A percentile compares a stretch with the other conserved stretches of the same genome.
phyloP scores from a whole-genome alignment of 2,113 vertebrate species.

The Pollachius pollachius region DNA sequence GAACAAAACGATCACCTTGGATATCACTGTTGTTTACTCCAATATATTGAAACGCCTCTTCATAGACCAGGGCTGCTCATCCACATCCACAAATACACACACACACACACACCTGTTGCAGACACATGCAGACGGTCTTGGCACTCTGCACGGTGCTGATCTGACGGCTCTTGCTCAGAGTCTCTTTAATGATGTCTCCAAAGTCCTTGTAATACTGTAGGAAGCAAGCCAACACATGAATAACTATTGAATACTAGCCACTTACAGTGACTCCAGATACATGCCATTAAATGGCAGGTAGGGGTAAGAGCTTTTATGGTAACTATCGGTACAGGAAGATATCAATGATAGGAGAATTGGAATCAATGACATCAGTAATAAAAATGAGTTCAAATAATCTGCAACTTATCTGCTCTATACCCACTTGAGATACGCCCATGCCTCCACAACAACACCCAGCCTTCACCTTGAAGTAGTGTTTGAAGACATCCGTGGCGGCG shows the following conservation, averaged over 20 bases:
- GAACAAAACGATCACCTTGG: no score
- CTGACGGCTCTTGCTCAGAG: slow-evolving; percentile 74
- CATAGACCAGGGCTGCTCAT: no score
- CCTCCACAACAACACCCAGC: not conserved
- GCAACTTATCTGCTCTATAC: no score
- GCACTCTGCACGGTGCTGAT: slow-evolving; percentile 80
- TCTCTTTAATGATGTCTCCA: slow-evolving; percentile 91
- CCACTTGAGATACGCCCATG: not conserved
- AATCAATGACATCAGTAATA: no score
- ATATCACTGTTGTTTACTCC: no score
- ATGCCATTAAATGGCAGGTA: no score
- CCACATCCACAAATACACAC: not conserved
- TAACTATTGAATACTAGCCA: no score
- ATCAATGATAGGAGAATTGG: no score
- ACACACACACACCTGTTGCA: slow-evolving; percentile 76
- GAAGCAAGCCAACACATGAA: not conserved
- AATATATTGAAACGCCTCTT: no score
- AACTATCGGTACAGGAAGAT: no score
- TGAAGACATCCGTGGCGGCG: slow-evolving; percentile 81
- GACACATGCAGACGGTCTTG: slow-evolving; percentile 78
- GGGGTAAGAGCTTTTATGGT: not conserved
- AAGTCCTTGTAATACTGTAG: slow-evolving; percentile 82
- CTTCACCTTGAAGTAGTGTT: slow-evolving; percentile 83
- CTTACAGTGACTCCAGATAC: no score
- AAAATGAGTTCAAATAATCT: no score